phyloP scores from a whole-genome alignment of 2,797 vertebrate genomes.

The Dermochelys coriacea region DNA sequence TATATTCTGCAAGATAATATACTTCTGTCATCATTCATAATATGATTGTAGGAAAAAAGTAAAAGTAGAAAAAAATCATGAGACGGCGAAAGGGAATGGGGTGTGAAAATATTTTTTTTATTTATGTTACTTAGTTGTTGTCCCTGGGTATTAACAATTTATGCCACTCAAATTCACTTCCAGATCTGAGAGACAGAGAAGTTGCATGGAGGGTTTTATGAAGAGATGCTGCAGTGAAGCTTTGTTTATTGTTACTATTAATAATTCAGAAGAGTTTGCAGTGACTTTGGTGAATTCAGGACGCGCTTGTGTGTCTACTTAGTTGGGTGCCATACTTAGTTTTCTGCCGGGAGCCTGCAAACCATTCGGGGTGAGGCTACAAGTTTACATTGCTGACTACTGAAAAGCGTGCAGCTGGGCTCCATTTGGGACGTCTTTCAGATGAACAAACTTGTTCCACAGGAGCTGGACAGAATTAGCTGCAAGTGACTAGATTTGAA shows the following conservation, averaged over 20 bases:
- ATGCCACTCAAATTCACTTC: conserved; percentile 31
- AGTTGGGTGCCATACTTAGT: rapidly evolving
- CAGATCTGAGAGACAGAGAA: neutral
- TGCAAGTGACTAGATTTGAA: neutral
- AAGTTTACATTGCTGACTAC: rapidly evolving
- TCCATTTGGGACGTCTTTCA: neutral
- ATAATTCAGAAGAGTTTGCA: neutral
- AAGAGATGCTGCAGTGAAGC: conserved; percentile 21
- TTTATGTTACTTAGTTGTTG: neutral
- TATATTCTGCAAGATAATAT: neutral
- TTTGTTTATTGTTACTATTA: conserved; percentile 62
- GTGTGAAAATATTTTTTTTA: conserved; percentile 27
- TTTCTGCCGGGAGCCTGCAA: rapidly evolving
- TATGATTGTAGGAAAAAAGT: neutral
- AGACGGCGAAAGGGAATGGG: conserved; percentile 17
- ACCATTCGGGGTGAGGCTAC: neutral
- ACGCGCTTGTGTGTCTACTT: neutral
- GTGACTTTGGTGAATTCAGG: neutral
- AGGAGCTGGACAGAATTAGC: neutral
- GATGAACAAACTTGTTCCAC: rapidly evolving
- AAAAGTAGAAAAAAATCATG: conserved; percentile 51
- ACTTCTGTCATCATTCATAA: neutral
- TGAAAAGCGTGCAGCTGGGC: neutral
- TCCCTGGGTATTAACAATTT: conserved; percentile 48
- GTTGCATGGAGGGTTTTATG: neutral